These are phyloP conservation scores for Diplogasteroides magnus DNA, from an alignment of 1,140 invertebrate genomes.

Conservation along the genomic window DNA sequence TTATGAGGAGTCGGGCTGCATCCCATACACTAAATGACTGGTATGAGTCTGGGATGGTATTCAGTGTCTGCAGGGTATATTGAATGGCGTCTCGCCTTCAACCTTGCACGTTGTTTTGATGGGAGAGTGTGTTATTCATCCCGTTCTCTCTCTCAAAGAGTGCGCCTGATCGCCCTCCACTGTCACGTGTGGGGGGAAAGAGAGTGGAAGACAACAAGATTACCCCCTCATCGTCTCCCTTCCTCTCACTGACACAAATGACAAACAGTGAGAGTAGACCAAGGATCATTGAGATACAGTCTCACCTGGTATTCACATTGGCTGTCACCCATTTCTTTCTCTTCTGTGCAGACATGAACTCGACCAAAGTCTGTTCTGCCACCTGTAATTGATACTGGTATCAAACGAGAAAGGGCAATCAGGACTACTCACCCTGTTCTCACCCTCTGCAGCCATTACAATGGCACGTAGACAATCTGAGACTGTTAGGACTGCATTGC, in stretches of 20 bases:
- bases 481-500: slow-evolving; percentile 22
- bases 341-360: background rate
- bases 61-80: too few relatives aligned
- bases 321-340: slow-evolving; percentile 4
- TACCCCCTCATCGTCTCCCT: slow-evolving; percentile 7
- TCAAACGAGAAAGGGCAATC: background rate
- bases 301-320: slow-evolving; percentile 3
- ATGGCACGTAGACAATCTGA: slow-evolving; percentile 23
- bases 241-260: slow-evolving; percentile 1
- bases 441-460: slow-evolving; percentile 16
- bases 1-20: slow-evolving; percentile 18
- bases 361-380: slow-evolving; percentile 3
- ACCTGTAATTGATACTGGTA: slow-evolving; percentile 2
- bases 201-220: too few relatives aligned
- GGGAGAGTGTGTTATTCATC: too few relatives aligned
- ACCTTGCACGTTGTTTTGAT: too few relatives aligned
- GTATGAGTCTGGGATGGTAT: too few relatives aligned
- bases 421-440: slow-evolving; percentile 5
- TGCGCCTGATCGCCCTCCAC: too few relatives aligned
- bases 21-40: slow-evolving; percentile 26
- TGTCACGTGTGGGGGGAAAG: too few relatives aligned
- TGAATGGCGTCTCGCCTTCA: too few relatives aligned
- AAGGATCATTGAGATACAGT: slow-evolving; percentile 4
- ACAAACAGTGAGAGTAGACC: too few relatives aligned
- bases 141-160: too few relatives aligned